Evolutionary conservation across 53 echinoderm and acorn worm genomes (phyloP).

Genomic region (Astropecten irregularis): DNA sequence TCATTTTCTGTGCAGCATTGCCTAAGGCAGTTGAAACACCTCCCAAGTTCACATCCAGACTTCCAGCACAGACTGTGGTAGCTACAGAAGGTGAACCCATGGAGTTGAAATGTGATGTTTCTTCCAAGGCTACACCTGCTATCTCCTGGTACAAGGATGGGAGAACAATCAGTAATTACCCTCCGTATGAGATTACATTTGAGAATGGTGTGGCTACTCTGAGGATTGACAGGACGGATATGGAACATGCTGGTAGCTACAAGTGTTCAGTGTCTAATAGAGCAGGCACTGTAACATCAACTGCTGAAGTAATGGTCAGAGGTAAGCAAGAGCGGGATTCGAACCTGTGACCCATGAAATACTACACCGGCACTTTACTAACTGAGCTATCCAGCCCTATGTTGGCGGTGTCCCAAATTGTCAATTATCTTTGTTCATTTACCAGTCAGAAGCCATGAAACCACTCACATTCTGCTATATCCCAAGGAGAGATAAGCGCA

Average conservation of each 20-base stretch:
- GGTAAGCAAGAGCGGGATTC: slow-evolving; percentile 58
- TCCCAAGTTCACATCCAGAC: slow-evolving; percentile 36
- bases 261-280: slow-evolving; percentile 73
- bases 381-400: too few species aligned
- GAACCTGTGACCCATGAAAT: too few species aligned
- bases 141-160: slow-evolving; percentile 91
- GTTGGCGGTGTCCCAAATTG: too few species aligned
- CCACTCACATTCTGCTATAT: too few species aligned
- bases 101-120: slow-evolving; percentile 57
- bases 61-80: slow-evolving; percentile 16
- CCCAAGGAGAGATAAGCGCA: too few species aligned
- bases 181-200: slow-evolving; percentile 78
- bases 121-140: slow-evolving; percentile 57
- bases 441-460: too few species aligned
- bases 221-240: slow-evolving; percentile 58
- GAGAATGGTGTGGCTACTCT: slow-evolving; percentile 68
- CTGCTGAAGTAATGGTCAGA: slow-evolving; percentile 71
- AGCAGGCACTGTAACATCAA: slow-evolving; percentile 70
- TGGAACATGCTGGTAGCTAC: slow-evolving; percentile 84
- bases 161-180: slow-evolving; percentile 62
- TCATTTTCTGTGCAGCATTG: too few species aligned
- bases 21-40: too few species aligned
- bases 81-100: slow-evolving; percentile 64
- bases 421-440: too few species aligned
- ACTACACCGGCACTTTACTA: too few species aligned